Base-by-base conservation (phyloP, 1,140 invertebrate species). In the Hylaeus volcanicus region DNA sequence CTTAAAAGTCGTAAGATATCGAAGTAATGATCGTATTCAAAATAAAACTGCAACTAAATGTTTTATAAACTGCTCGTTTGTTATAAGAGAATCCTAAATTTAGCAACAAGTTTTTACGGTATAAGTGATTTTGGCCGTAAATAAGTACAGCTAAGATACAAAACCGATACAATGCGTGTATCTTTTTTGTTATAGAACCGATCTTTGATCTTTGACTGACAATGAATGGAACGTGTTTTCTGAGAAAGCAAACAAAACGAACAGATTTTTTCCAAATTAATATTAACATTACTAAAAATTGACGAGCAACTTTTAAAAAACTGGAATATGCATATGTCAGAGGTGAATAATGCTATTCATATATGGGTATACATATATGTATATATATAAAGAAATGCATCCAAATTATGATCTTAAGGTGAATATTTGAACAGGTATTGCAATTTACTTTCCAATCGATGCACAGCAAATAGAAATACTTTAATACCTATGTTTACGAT, bases 101-200 rank as follows among this genome's bases (percentile, higher is more conserved):
- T 79, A 79, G 37, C 71, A 79, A 73, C n/a, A 64, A 39, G 15
- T 79, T 79, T 79, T 56, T 79, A 79, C 61, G n/a, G 53, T 66
- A 64, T 74, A 79, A 79, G 71, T 79, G 26, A 74, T 85, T 74
- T 82, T 79, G 76, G 83, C 75, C 71, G 76, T 81, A 76, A 83
- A 83, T 83, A 80, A 85, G 81, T 83, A 85, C 83, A 85, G 83
- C 73, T 85, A 63, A 79, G 72, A 72, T 9, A 55, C 1, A 65
- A 79, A 64, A 65, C 64, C 39, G 41, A 65, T 48, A 53, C 43
- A 39, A 66, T 48, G n/a, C 15, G 65, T 68, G 65, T 71, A 56
- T 41, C 41, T 45, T 66, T 79, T 48, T 65, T 41, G 51, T 79
- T 79, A 15, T 55, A 37, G 73, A 73, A 37, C n/a, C 26, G 11